Percentiles rank a stretch among this genome's conserved stretches.
These are phyloP conservation scores for Anodontia alba DNA, from an alignment of 2,888 invertebrate genomes.

Conservation along the genomic window DNA sequence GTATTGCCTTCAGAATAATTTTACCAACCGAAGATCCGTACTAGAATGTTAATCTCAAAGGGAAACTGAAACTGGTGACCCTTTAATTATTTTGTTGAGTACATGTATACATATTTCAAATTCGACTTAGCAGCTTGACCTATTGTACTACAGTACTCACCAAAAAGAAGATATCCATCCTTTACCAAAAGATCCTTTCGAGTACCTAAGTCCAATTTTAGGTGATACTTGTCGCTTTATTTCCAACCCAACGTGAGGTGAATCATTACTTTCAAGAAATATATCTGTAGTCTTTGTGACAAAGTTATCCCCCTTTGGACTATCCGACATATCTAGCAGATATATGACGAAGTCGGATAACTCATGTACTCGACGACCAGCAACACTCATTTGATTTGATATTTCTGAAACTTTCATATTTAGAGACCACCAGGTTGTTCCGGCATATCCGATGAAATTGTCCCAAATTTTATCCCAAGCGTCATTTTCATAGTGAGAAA, in stretches of 20 bases:
- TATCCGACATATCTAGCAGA: conserved; percentile 37
- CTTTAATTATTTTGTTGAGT: too few species aligned
- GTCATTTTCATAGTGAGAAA: conserved; percentile 19
- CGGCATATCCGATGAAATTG: conserved; percentile 35
- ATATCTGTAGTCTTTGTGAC: conserved; percentile 12
- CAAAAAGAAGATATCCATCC: conserved; percentile 50
- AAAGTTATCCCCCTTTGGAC: conserved; percentile 23
- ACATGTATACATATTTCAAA: too few species aligned
- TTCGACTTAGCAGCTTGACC: too few species aligned
- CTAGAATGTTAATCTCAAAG: too few species aligned
- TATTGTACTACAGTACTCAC: too few species aligned
- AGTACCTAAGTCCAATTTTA: conserved; percentile 32
- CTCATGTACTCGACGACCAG: conserved; percentile 25
- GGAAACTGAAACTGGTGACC: too few species aligned
- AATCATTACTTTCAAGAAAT: neutral
- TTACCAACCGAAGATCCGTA: too few species aligned
- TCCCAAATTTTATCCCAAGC: conserved; percentile 39
- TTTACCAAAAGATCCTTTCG: conserved; percentile 34
- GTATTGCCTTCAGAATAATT: too few species aligned
- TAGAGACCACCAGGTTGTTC: conserved; percentile 33
- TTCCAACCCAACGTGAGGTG: neutral
- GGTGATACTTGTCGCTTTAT: conserved; percentile 22
- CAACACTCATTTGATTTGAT: conserved; percentile 39
- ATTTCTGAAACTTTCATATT: conserved; percentile 30
- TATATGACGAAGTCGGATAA: conserved; percentile 21